Percentiles rank a stretch among this genome's conserved stretches.
phyloP scores from a whole-genome alignment of 2,888 invertebrate genomes.

The Ennomos fuscantarius region DNA sequence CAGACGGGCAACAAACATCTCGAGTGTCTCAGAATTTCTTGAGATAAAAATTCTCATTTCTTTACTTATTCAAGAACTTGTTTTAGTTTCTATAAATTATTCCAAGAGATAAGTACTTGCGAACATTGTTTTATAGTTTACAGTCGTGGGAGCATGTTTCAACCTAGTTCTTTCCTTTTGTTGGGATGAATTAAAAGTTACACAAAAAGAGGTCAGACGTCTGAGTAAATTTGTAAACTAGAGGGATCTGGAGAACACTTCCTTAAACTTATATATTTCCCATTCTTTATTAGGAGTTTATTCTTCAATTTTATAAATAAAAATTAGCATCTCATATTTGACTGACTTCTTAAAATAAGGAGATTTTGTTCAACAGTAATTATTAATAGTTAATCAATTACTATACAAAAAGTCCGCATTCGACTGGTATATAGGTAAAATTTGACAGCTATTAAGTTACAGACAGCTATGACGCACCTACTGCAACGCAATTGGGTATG shows the following conservation, averaged over 20 bases:
- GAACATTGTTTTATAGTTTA: slow-evolving; percentile 32
- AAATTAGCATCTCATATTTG: too few relatives aligned
- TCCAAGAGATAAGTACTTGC: slow-evolving; percentile 12
- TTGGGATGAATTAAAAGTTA: slow-evolving; percentile 36
- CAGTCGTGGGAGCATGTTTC: slow-evolving; percentile 29
- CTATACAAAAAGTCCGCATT: too few relatives aligned
- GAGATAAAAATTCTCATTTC: not conserved
- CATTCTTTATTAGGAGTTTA: too few relatives aligned
- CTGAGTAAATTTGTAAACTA: slow-evolving; percentile 30
- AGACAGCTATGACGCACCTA: too few relatives aligned
- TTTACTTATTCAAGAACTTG: slow-evolving; percentile 6
- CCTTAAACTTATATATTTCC: not conserved
- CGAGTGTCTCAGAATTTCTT: not conserved
- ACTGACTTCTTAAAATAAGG: too few relatives aligned
- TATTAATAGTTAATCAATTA: too few relatives aligned
- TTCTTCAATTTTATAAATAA: too few relatives aligned
- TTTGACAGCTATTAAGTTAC: too few relatives aligned
- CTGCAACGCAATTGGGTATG: too few relatives aligned
- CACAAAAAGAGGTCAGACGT: slow-evolving; percentile 36
- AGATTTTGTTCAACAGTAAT: not conserved
- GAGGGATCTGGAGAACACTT: slow-evolving; percentile 2
- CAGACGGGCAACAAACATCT: too few relatives aligned
- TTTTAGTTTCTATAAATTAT: slow-evolving; percentile 19
- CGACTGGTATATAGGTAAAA: too few relatives aligned
- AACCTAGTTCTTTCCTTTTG: slow-evolving; percentile 38